A percentile compares a stretch with the other conserved stretches of the same genome.
These are phyloP conservation scores for Otus sunia DNA, from an alignment of 2,113 vertebrate species.

Conservation along the genomic window DNA sequence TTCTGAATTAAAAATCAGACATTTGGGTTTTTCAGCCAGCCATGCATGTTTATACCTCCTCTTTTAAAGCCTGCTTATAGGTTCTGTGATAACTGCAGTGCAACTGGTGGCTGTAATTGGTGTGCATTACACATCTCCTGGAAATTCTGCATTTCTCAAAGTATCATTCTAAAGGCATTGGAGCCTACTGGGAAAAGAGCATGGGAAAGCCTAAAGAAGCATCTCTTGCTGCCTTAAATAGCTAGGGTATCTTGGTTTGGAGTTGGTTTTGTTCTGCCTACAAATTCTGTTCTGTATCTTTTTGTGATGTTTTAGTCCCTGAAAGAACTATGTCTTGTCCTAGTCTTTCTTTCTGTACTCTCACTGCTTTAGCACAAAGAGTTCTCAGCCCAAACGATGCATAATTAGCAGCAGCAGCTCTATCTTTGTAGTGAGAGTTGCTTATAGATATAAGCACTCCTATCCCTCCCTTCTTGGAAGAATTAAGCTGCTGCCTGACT, in stretches of 20 bases:
- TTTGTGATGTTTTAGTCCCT: not conserved
- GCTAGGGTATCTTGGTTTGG: not conserved
- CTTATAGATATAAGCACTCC: not conserved
- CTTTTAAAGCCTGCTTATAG: not conserved
- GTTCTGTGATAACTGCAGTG: not conserved
- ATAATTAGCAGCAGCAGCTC: not conserved
- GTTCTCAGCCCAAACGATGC: not conserved
- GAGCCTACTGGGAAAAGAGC: not conserved
- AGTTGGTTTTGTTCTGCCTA: accelerated
- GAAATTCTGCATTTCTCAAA: not conserved
- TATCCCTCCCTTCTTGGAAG: not conserved
- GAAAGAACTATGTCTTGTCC: not conserved
- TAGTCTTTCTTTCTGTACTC: not conserved
- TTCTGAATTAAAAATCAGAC: not conserved
- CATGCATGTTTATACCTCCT: not conserved
- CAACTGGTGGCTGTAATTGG: not conserved
- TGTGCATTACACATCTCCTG: not conserved
- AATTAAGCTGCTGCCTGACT: not conserved
- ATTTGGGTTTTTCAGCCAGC: not conserved
- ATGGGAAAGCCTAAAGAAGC: not conserved
- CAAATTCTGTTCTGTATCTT: not conserved
- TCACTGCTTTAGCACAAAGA: not conserved
- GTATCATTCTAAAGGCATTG: not conserved
- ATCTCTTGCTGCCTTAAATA: not conserved
- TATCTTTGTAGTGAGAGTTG: not conserved